Evolutionary conservation across 1,140 invertebrate genomes (phyloP), one percentile per base, ranked within the genome.

Genomic region (Hycleus phaleratus): DNA sequence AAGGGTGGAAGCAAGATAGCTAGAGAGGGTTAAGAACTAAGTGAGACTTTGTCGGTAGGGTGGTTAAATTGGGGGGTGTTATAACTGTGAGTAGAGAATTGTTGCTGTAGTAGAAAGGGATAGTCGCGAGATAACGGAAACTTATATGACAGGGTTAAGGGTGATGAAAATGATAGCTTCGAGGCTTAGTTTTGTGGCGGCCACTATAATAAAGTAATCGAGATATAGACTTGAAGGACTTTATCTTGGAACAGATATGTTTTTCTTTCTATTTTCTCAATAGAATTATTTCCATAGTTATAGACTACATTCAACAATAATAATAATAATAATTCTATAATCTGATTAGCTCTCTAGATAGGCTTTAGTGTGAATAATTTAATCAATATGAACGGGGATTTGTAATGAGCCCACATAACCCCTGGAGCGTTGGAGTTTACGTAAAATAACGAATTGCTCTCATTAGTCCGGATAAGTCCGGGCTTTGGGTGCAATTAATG

Each of bases 121-220:
- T 40, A 44, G 45, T 18, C 44, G 55, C 45, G 49, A 69, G 70
- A 73, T 73, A 73, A 73, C 69, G 70, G 67, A 69, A 73, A 73
- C 71, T 73, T 73, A 73, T 73, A 73, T 73, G 71, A 73, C 71
- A 72, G 71, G 71, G 71, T 73, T 73, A 73, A 73, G 71, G 71
- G 71, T 73, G 71, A 70, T 69, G 71, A 72, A 72, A 73, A 72
- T 69, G 71, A 72, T 72, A 71, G 70, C 70, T 64, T 47, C 51
- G 50, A 62, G 68, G 68, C 61, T 70, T 68, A 70, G 69, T 70
- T 69, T 68, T 67, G 64, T 67, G 63, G 65, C 59, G 64, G 64
- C 62, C 60, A 66, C 66, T 59, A 65, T 68, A 65, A 68, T 68
- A 66, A 68, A 66, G 62, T 68, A 65, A 68, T 68, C 66, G 61